Conservation (phyloP, 2,888 invertebrate genomes). For the Lymantria dispar region DNA sequence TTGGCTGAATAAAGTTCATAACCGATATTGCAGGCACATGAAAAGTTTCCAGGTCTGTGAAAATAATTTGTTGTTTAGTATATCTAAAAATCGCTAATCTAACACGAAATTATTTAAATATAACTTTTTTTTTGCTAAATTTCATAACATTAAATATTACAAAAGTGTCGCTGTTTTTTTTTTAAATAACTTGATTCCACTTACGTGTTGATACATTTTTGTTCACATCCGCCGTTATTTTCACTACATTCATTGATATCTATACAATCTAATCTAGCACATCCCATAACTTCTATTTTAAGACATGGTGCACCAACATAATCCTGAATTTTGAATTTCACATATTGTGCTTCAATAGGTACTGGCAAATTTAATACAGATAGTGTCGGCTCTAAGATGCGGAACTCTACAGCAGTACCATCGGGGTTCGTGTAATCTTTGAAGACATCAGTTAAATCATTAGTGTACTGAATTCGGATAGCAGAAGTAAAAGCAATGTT, state of each 20-base stretch:
- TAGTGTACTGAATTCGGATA: conserved; percentile 93
- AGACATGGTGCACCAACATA: conserved; percentile 94
- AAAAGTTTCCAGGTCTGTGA: conserved; percentile 90
- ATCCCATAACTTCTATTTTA: conserved; percentile 95
- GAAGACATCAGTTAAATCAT: conserved; percentile 93
- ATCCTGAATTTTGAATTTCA: conserved; percentile 93
- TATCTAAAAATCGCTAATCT: neutral
- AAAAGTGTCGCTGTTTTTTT: no score
- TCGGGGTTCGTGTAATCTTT: conserved; percentile 96
- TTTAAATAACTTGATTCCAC: no score
- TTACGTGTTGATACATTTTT: conserved; percentile 93
- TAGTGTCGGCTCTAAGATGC: conserved; percentile 94
- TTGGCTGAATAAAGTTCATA: conserved; percentile 93
- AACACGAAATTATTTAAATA: neutral
- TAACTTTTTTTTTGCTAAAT: neutral
- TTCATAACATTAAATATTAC: no score
- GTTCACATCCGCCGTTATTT: conserved; percentile 95
- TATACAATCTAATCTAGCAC: conserved; percentile 92
- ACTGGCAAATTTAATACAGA: conserved; percentile 94
- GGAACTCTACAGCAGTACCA: conserved; percentile 95
- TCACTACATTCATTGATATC: conserved; percentile 94
- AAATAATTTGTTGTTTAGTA: neutral
- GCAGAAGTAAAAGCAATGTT: conserved; percentile 95
- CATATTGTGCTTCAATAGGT: conserved; percentile 94
- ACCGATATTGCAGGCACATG: conserved; percentile 95